Evolutionary conservation across 2,797 vertebrate species (phyloP), one percentile per base, ranked within the genome.

Genomic region (Salmo trutta): DNA sequence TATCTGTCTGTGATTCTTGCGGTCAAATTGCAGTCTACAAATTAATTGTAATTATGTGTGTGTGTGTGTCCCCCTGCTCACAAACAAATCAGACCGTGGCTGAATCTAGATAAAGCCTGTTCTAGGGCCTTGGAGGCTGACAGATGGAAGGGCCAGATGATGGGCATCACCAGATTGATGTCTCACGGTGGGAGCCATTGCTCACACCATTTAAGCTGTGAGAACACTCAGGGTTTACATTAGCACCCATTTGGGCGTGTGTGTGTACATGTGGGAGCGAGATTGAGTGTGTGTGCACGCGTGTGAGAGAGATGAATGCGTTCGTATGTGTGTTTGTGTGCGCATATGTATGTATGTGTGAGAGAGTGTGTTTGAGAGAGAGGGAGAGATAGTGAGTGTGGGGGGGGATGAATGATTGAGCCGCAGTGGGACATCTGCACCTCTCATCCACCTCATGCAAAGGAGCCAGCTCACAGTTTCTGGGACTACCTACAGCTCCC

Each of bases 121-220:
- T 47, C 41, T 31, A 27, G 47, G 71, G 79, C 62, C 67, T 17
- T 76, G 75, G 17, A 67, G 36, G 47, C 79, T 88, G 90, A 91
- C 93, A 95, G 94, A 95, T 95, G 93, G 94, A 82, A 87, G 79
- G 81, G 91, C 85, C 93, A 93, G 93, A 95, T 94, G 93, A 94
- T 91, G 91, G 88, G 90, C 83, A 73, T 77, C 85, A 90, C 89
- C 91, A 91, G 89, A 93, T 92, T 91, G 90, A 87, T 91, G 87
- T 92, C 81, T 89, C 90, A 74, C 87, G 74, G 88, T 90, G 83
- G 88, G 91, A 91, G 88, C 87, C 87, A 78, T 87, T 24, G 82
- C 87, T 90, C 92, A 92, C 91, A 91, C 91, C 88, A 78, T 92
- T 93, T 91, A 92, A 88, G 83, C 88, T 62, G 88, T 88, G 86